These are phyloP conservation scores for Whitmania pigra DNA, from an alignment of 1,140 invertebrate species.

Conservation along the genomic window DNA sequence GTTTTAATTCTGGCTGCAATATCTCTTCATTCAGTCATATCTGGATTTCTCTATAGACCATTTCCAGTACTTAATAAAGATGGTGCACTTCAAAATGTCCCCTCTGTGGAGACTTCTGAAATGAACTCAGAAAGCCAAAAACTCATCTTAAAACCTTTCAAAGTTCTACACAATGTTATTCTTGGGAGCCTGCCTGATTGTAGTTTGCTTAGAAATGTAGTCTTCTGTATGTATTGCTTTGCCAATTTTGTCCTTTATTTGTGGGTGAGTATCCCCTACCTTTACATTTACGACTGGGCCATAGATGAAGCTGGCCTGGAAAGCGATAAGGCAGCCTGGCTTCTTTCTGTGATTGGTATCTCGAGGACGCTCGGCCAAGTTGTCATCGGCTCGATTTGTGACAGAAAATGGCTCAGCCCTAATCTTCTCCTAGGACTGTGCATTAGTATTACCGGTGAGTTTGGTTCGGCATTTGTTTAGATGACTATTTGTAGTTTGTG, in stretches of 20 bases:
- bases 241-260: slow-evolving; percentile 21
- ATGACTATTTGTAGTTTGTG: background rate
- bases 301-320: slow-evolving; percentile 38
- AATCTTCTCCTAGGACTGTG: slow-evolving; percentile 19
- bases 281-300: slow-evolving; percentile 21
- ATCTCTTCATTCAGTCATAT: slow-evolving; percentile 14
- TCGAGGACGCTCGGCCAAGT: slow-evolving; percentile 24
- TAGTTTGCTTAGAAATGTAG: slow-evolving; percentile 2
- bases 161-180: background rate
- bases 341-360: slow-evolving; percentile 24
- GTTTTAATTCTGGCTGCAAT: slow-evolving; percentile 35
- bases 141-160: background rate
- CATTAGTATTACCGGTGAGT: slow-evolving; percentile 9
- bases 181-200: background rate
- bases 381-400: slow-evolving; percentile 20
- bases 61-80: too few species aligned
- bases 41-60: slow-evolving; percentile 19
- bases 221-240: slow-evolving; percentile 20
- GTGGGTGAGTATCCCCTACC: slow-evolving; percentile 22
- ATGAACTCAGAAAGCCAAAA: slow-evolving; percentile 9
- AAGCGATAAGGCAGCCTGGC: slow-evolving; percentile 1
- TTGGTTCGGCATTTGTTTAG: background rate
- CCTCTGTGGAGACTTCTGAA: slow-evolving; percentile 5
- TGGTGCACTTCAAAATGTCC: too few species aligned
- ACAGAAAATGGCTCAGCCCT: slow-evolving; percentile 10